Percentiles rank a stretch among this genome's conserved stretches.
phyloP scores from a whole-genome alignment of 2,113 vertebrate species.

The Microtus ochrogaster region DNA sequence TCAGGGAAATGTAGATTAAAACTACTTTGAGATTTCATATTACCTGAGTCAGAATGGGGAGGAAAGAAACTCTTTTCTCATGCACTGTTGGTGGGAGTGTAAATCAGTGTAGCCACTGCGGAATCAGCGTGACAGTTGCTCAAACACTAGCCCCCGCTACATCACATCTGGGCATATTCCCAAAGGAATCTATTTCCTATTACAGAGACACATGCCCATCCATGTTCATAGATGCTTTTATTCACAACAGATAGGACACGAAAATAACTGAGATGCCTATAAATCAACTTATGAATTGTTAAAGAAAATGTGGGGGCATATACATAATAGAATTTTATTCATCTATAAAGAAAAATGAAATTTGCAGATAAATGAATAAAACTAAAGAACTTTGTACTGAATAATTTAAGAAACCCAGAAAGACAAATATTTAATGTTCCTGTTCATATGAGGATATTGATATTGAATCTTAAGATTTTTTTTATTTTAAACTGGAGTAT shows the following conservation, averaged over 20 bases:
- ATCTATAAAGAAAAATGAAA: neutral
- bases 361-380: neutral
- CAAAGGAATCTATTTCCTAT: neutral
- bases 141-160: neutral
- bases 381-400: neutral
- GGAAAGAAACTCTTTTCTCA: neutral
- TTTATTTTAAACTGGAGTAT: neutral
- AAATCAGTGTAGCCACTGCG: neutral
- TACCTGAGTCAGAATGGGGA: neutral
- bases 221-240: neutral
- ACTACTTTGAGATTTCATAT: neutral
- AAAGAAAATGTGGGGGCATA: neutral
- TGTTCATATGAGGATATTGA: no score
- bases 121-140: neutral
- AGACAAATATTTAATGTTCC: neutral
- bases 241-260: neutral
- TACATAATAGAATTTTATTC: neutral
- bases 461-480: neutral
- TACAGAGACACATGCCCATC: neutral
- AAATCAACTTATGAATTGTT: neutral
- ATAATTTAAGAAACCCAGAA: neutral
- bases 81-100: neutral
- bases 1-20: neutral
- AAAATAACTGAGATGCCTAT: neutral
- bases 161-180: neutral